phyloP scores from a whole-genome alignment of 2,888 invertebrate species.

The Yponomeuta cagnagella region DNA sequence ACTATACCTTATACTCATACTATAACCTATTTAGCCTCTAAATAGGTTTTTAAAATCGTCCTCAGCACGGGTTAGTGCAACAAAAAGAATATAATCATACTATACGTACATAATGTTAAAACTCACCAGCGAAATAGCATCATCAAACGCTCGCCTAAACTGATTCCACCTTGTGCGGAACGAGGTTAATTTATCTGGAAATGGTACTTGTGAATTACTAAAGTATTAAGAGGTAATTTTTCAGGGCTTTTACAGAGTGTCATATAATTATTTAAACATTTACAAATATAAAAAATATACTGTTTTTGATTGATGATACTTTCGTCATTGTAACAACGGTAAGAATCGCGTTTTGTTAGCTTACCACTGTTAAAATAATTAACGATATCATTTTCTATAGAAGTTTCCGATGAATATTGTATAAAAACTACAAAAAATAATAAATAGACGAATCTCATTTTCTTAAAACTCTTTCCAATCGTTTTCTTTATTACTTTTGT shows the following conservation, averaged over 20 bases:
- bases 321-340: too few relatives aligned
- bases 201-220: background rate
- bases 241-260: too few relatives aligned
- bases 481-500: background rate
- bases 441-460: background rate
- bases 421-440: background rate
- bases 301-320: too few relatives aligned
- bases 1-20: too few relatives aligned
- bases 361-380: slow-evolving; percentile 35
- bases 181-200: background rate
- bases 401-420: background rate
- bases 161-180: background rate
- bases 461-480: background rate
- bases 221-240: too few relatives aligned
- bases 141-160: background rate
- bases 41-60: too few relatives aligned
- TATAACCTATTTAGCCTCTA: too few relatives aligned
- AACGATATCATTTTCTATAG: background rate
- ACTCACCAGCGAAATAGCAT: background rate
- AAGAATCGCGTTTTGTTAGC: background rate
- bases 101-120: too few relatives aligned
- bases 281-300: too few relatives aligned
- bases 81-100: too few relatives aligned
- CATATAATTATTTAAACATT: too few relatives aligned
- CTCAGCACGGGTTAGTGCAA: too few relatives aligned